Conservation (phyloP, 2,888 invertebrate genomes). For the Rhingia rostrata region DNA sequence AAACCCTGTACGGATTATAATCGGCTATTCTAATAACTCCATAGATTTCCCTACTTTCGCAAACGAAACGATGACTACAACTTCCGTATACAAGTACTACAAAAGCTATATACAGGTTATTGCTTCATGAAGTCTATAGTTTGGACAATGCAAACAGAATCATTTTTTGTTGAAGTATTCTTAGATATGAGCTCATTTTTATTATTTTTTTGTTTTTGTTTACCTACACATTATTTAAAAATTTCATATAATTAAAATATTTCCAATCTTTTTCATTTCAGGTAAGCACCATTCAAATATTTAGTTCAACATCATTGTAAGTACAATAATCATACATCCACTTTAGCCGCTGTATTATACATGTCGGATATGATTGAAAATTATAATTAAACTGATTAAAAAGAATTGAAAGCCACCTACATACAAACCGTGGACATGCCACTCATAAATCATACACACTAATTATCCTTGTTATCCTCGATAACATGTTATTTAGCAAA, state of each 20-base stretch:
- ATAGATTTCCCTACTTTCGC: too few species aligned
- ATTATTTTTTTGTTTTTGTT: neutral
- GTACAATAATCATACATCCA: slow-evolving; percentile 6
- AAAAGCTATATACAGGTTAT: too few species aligned
- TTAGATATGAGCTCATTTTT: too few species aligned
- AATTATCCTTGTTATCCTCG: slow-evolving; percentile 58
- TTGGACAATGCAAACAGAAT: too few species aligned
- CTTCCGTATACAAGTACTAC: too few species aligned
- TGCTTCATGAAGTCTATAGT: too few species aligned
- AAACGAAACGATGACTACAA: too few species aligned
- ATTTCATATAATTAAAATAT: neutral
- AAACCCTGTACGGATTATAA: too few species aligned
- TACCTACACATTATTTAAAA: neutral
- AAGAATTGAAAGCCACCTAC: neutral
- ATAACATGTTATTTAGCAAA: slow-evolving; percentile 43
- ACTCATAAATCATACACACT: slow-evolving; percentile 44
- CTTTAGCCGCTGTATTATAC: neutral
- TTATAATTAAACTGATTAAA: slow-evolving; percentile 39
- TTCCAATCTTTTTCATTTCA: slow-evolving; percentile 40
- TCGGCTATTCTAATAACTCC: too few species aligned
- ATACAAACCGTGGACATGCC: neutral
- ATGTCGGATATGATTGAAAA: slow-evolving; percentile 33
- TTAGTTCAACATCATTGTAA: slow-evolving; percentile 29
- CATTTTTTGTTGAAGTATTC: too few species aligned
- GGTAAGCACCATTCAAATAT: slow-evolving; percentile 51